phyloP scores from a whole-genome alignment of 1,140 invertebrate species.

The Streblospio benedicti region DNA sequence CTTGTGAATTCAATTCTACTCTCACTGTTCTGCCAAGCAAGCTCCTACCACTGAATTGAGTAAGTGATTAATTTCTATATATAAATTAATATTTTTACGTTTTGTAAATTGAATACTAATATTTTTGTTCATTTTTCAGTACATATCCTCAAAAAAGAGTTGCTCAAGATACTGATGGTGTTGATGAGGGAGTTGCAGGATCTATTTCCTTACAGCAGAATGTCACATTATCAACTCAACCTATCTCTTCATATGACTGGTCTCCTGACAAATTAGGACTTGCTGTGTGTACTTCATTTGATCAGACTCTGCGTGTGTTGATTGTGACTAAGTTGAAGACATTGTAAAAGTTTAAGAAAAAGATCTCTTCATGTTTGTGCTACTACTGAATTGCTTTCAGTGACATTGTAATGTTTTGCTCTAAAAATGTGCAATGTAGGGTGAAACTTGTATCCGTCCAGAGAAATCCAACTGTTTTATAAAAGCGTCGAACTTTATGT shows the following conservation, averaged over 20 bases:
- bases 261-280: constrained; percentile 79
- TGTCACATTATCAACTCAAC: constrained; percentile 72
- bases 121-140: constrained; percentile 49
- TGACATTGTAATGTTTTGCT: no score
- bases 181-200: constrained; percentile 65
- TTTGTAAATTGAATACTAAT: not conserved
- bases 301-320: constrained; percentile 79
- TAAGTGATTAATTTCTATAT: not conserved
- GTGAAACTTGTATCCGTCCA: no score
- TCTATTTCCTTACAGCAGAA: constrained; percentile 68
- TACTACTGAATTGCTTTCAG: no score
- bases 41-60: no score
- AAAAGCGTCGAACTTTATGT: no score
- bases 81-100: not conserved
- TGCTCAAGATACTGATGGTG: constrained; percentile 60
- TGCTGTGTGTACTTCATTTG: constrained; percentile 79
- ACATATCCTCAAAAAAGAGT: constrained; percentile 71
- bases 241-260: constrained; percentile 83
- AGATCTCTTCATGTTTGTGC: no score
- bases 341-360: not conserved
- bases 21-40: no score
- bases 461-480: no score
- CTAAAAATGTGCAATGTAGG: no score
- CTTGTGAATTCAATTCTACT: no score
- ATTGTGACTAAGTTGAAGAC: constrained; percentile 72